Percentiles rank a stretch among this genome's conserved stretches.
These are phyloP conservation scores for Trissolcus brochymenae DNA, from an alignment of 2,888 invertebrate species.

Conservation along the genomic window DNA sequence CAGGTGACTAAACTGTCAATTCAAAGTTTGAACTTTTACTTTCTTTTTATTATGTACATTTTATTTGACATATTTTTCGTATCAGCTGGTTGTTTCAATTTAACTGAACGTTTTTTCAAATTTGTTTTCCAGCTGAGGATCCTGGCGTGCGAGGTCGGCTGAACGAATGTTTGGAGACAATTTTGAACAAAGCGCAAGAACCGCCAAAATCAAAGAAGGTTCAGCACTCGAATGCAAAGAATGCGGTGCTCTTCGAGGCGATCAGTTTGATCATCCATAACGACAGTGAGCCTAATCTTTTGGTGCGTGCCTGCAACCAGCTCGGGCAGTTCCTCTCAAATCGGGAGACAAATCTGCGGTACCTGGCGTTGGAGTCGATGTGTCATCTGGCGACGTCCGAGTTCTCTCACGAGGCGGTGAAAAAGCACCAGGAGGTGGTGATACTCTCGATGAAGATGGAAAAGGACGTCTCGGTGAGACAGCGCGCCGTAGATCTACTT, in stretches of 20 bases:
- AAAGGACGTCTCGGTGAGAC: constrained; percentile 97
- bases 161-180: constrained; percentile 98
- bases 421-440: constrained; percentile 99
- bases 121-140: constrained; percentile 83
- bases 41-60: no score
- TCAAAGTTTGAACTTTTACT: background rate
- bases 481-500: constrained; percentile 97
- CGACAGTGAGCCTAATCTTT: constrained; percentile 96
- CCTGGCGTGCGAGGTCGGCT: constrained; percentile 96
- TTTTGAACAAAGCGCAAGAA: constrained; percentile 98
- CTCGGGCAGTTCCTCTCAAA: constrained; percentile 98
- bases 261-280: constrained; percentile 99
- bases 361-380: constrained; percentile 99
- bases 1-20: constrained; percentile 79
- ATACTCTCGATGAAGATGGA: constrained; percentile 99
- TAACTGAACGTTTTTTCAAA: constrained; percentile 1
- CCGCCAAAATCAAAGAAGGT: constrained; percentile 99
- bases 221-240: constrained; percentile 99
- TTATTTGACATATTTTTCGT: no score
- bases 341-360: constrained; percentile 97
- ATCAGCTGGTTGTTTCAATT: background rate
- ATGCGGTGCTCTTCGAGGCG: constrained; percentile 99
- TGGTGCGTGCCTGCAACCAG: constrained; percentile 99
- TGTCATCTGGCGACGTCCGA: constrained; percentile 99
- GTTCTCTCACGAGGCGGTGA: constrained; percentile 99